Percentiles rank a stretch among this genome's conserved stretches.
Conservation (phyloP, 2,888 invertebrate genomes). For the Apodemia duryi region DNA sequence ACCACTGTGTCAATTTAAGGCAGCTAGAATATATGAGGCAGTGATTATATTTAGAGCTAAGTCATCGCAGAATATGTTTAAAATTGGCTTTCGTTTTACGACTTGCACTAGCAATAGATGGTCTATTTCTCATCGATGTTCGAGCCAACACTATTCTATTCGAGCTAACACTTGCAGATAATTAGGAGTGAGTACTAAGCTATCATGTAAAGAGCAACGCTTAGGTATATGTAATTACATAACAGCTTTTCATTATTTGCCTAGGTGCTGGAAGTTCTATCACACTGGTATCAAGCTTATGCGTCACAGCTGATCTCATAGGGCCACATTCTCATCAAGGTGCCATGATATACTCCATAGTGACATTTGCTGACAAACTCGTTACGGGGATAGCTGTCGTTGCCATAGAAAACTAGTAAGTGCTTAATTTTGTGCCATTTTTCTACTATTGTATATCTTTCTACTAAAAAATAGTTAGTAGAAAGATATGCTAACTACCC, state of each 20-base stretch:
- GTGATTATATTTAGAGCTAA: too few relatives aligned
- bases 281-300: constrained; percentile 92
- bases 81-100: too few relatives aligned
- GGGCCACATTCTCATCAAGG: constrained; percentile 91
- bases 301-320: constrained; percentile 93
- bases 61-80: too few relatives aligned
- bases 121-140: too few relatives aligned
- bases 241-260: not conserved
- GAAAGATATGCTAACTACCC: too few relatives aligned
- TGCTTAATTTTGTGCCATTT: constrained; percentile 29
- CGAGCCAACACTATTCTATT: too few relatives aligned
- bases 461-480: too few relatives aligned
- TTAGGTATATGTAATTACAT: too few relatives aligned
- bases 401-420: constrained; percentile 88
- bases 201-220: not conserved
- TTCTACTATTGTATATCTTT: not conserved
- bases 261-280: constrained; percentile 89
- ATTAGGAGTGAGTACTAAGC: not conserved
- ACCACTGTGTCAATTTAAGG: too few relatives aligned
- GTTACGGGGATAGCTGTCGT: constrained; percentile 93
- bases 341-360: constrained; percentile 94
- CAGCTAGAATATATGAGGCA: too few relatives aligned
- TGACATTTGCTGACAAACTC: constrained; percentile 95
- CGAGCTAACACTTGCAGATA: not conserved
- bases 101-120: too few relatives aligned